Conservation (phyloP, 2,888 invertebrate genomes). For the Camptogramma bilineatum region DNA sequence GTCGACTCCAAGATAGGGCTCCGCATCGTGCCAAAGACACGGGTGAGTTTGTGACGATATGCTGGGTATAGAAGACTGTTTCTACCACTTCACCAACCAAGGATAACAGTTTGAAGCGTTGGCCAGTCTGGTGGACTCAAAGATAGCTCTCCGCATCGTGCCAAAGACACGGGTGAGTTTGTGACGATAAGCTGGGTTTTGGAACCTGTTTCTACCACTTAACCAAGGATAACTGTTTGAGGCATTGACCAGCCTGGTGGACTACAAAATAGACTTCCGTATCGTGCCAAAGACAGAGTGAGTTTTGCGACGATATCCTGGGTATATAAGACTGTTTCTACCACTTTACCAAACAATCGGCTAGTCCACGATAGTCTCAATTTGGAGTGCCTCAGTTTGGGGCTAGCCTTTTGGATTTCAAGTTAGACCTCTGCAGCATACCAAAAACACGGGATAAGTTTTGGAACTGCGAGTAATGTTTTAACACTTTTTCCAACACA, state of each 20-base stretch:
- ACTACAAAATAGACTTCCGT: slow-evolving; percentile 96
- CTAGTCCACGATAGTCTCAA: no score
- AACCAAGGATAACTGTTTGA: no score
- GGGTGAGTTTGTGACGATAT: slow-evolving; percentile 78
- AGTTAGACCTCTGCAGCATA: no score
- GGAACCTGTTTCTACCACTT: no score
- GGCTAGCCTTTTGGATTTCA: slow-evolving; percentile 74
- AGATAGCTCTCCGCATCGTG: no score
- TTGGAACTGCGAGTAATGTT: no score
- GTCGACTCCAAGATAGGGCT: slow-evolving; percentile 98
- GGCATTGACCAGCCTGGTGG: slow-evolving; percentile 99
- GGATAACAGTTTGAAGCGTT: slow-evolving; percentile 98
- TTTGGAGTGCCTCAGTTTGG: no score
- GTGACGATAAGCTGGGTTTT: no score
- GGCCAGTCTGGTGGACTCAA: slow-evolving; percentile 74
- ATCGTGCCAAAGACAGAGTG: slow-evolving; percentile 98
- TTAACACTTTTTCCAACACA: no score
- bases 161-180: slow-evolving; percentile 95
- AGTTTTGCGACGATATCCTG: slow-evolving; percentile 36
- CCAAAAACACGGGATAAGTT: slow-evolving; percentile 99
- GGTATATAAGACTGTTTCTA: slow-evolving; percentile 76
- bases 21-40: slow-evolving; percentile 98
- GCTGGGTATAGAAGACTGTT: no score
- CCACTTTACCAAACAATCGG: slow-evolving; percentile 99
- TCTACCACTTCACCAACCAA: slow-evolving; percentile 98